phyloP scores from a whole-genome alignment of 1,140 invertebrate genomes.

The Caenorhabditis remanei region DNA sequence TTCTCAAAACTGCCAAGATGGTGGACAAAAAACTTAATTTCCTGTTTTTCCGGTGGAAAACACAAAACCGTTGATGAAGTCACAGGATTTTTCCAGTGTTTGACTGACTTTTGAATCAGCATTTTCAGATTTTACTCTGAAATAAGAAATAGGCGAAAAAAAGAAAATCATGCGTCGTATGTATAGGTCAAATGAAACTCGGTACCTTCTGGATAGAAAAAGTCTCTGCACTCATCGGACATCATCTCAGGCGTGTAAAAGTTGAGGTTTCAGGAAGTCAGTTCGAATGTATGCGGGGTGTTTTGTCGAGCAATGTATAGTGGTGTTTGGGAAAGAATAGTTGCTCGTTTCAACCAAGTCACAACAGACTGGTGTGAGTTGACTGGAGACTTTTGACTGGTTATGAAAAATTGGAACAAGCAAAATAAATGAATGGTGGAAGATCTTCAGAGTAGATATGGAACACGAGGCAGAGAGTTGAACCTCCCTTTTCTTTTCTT shows the following conservation, averaged over 20 bases:
- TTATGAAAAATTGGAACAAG: constrained; percentile 56
- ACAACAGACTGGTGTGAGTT: constrained; percentile 43
- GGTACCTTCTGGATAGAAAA: constrained; percentile 54
- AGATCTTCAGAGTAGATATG: constrained; percentile 33
- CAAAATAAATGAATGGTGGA: constrained; percentile 37
- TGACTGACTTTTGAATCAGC: neutral
- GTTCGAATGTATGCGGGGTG: neutral
- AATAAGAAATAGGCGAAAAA: neutral
- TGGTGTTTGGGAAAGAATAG: constrained; percentile 45
- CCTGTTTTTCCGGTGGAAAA: constrained; percentile 52
- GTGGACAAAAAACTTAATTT: constrained; percentile 52
- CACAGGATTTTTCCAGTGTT: neutral
- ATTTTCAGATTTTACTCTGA: neutral
- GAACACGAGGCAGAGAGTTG: neutral
- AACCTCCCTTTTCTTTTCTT: constrained; percentile 22
- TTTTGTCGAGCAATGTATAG: neutral
- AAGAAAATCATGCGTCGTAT: neutral
- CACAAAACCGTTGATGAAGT: constrained; percentile 49
- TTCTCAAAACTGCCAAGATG: constrained; percentile 27
- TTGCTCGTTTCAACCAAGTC: constrained; percentile 31
- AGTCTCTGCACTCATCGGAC: constrained; percentile 43
- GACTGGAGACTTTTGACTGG: constrained; percentile 25
- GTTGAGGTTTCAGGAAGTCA: constrained; percentile 10
- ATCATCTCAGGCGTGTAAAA: constrained; percentile 53
- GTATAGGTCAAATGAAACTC: constrained; percentile 36